phyloP scores from a whole-genome alignment of 2,888 invertebrate genomes.

The Deilephila porcellus region DNA sequence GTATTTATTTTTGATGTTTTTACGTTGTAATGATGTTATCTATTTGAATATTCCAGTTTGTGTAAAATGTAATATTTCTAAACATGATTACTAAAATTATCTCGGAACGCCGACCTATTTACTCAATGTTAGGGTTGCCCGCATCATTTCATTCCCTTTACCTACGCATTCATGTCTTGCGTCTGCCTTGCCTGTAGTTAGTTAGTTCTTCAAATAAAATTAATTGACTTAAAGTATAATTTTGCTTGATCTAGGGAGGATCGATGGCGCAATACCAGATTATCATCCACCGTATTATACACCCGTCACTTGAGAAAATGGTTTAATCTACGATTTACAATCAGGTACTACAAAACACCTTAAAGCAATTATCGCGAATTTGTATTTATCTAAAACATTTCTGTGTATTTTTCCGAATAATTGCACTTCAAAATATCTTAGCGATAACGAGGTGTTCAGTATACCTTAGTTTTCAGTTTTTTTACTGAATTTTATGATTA shows the following conservation, averaged over 20 bases:
- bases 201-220: background rate
- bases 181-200: too few relatives aligned
- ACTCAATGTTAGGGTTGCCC: too few relatives aligned
- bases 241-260: slow-evolving; percentile 75
- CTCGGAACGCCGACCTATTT: too few relatives aligned
- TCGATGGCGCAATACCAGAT: slow-evolving; percentile 79
- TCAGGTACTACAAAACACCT: slow-evolving; percentile 47
- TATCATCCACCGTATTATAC: slow-evolving; percentile 59
- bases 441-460: slow-evolving; percentile 19
- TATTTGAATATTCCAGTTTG: too few relatives aligned
- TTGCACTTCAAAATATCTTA: background rate
- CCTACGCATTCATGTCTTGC: too few relatives aligned
- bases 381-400: slow-evolving; percentile 24
- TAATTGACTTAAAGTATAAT: slow-evolving; percentile 32
- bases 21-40: too few relatives aligned
- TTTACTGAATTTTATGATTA: background rate
- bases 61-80: too few relatives aligned
- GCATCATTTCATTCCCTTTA: too few relatives aligned
- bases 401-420: background rate
- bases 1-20: too few relatives aligned
- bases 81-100: too few relatives aligned
- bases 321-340: slow-evolving; percentile 35
- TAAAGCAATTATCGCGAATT: slow-evolving; percentile 46
- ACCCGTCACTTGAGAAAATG: slow-evolving; percentile 58
- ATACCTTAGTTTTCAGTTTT: background rate